Evolutionary conservation across 2,113 vertebrate species (phyloP), one percentile per base, ranked within the genome.

Genomic region (Polypterus bichir): DNA sequence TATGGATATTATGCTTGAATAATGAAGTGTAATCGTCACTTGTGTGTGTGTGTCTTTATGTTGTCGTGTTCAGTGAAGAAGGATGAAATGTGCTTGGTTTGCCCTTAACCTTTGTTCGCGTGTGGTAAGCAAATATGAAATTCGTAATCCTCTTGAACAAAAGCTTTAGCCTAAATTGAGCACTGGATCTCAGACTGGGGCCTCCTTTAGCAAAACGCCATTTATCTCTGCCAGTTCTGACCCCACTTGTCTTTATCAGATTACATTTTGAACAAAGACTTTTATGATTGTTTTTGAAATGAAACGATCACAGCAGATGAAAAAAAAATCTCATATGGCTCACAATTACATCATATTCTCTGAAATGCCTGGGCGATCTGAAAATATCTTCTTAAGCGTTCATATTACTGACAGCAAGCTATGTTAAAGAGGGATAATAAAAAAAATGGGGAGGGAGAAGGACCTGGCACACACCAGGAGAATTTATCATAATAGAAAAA

Each of bases 1-100:
- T 70, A 65, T 55, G 65, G 76, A 68, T 83, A 74, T 86, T 81
- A 82, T 69, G 75, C 65, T 63, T 68, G 79, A 74, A 63, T 76
- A 83, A 83, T 77, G 69, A 78, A 76, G 68, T 74, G 64, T 58
- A 64, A 49, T 56, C 65, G 55, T 65, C 64, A 62, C 49, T 57
- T 49, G 59, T 51, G 57, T 65, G 56, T 27, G 27, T 46, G 55
- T 64, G 66, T 66, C 61, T 3, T 54, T 47, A 10, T 60, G 4
- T 64, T 56, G 46, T 70, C 68, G 9, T 61, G 72, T 73, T 73
- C 66, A 78, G 59, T 73, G 66, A 45, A 71, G 49, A 70, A 68
- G 54, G 57, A 59, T 54, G 65, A 52, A 68, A 46, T 57, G 53
- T 5, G 5, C 63, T 71, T 71, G 46, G 47, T 71, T 71, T 68